Percentiles rank a stretch among this genome's conserved stretches.
Evolutionary conservation across 2,113 vertebrate genomes (phyloP).

Genomic region (Sprattus sprattus): DNA sequence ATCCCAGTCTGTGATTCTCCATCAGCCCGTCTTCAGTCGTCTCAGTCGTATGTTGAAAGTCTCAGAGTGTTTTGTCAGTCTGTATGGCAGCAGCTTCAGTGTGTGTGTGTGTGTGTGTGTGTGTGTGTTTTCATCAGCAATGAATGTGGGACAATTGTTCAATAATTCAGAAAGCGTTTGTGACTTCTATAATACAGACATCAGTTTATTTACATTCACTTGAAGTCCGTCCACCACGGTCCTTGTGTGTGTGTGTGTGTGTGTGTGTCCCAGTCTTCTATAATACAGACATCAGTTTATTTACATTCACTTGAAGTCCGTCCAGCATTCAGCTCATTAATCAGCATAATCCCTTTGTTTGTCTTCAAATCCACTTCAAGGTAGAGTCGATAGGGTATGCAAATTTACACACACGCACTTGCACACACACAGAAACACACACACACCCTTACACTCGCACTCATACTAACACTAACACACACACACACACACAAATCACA

Average conservation of each 20-base stretch:
- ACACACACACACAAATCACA: not conserved
- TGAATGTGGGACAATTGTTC: too few species aligned
- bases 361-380: too few species aligned
- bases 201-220: slow-evolving; percentile 38
- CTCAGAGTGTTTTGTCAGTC: too few species aligned
- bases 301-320: slow-evolving; percentile 27
- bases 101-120: too few species aligned
- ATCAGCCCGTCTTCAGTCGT: too few species aligned
- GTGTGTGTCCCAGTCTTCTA: too few species aligned
- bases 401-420: not conserved
- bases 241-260: too few species aligned
- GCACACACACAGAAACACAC: not conserved
- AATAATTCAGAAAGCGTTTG: slow-evolving; percentile 5
- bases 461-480: not conserved
- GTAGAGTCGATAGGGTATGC: too few species aligned
- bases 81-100: too few species aligned
- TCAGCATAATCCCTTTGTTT: too few species aligned
- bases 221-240: not conserved
- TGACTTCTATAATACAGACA: slow-evolving; percentile 32
- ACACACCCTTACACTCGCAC: not conserved
- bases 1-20: not conserved
- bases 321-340: not conserved
- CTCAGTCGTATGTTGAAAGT: too few species aligned
- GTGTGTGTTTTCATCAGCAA: too few species aligned
- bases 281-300: slow-evolving; percentile 39